Conservation (phyloP, 1,140 invertebrate species). For the Drosophila sechellia region DNA sequence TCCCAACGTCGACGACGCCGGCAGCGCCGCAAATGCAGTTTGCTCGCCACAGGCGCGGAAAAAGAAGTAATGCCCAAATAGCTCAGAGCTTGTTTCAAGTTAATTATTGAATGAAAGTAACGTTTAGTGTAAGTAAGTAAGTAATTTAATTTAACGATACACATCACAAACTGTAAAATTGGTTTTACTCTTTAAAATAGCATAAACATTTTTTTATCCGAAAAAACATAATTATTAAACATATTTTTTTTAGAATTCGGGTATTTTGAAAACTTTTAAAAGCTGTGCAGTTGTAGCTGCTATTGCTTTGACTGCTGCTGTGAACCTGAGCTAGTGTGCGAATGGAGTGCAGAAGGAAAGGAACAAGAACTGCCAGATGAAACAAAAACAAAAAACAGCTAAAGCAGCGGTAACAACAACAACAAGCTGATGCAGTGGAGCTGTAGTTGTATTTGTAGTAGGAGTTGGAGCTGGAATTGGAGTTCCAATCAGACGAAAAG, state of each 20-base stretch:
- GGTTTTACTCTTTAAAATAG: no score
- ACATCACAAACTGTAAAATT: no score
- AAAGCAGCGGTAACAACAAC: slow-evolving; percentile 12
- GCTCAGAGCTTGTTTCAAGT: no score
- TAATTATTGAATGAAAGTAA: no score
- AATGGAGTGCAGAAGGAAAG: slow-evolving; percentile 48
- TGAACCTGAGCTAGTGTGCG: slow-evolving; percentile 24
- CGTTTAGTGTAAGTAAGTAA: no score
- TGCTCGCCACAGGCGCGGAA: slow-evolving; percentile 5
- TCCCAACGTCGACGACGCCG: slow-evolving; percentile 9
- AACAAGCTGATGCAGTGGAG: slow-evolving; percentile 5
- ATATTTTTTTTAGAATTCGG: no score
- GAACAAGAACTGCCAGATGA: slow-evolving; percentile 60
- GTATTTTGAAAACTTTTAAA: no score
- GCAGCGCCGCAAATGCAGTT: slow-evolving; percentile 41
- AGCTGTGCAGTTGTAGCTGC: not conserved
- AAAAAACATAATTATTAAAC: no score
- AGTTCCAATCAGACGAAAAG: slow-evolving; percentile 35
- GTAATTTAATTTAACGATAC: no score
- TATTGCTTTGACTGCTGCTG: slow-evolving; percentile 4
- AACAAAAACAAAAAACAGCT: slow-evolving; percentile 41
- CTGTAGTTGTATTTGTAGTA: slow-evolving; percentile 17
- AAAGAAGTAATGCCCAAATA: not conserved
- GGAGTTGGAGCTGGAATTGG: slow-evolving; percentile 7
- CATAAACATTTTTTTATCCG: no score